Percentiles rank a stretch among this genome's conserved stretches.
Conservation (phyloP, 1,140 invertebrate species). For the Eueides isabella region DNA sequence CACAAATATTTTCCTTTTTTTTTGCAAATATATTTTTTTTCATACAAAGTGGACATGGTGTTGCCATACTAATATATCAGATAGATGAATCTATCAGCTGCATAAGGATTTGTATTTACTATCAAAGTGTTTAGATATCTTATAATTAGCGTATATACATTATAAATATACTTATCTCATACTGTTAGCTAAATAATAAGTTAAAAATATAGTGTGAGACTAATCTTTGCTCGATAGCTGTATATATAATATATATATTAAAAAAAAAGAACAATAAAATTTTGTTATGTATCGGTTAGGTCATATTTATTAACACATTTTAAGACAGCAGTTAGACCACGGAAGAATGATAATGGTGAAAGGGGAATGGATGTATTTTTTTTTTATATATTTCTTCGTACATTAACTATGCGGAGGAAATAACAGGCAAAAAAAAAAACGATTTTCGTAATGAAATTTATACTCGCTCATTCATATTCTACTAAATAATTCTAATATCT, state of each 20-base stretch:
- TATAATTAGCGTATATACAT: constrained; percentile 66
- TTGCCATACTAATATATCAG: constrained; percentile 17
- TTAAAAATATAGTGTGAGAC: constrained; percentile 54
- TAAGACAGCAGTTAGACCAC: not conserved
- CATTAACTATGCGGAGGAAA: not conserved
- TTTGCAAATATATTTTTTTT: not conserved
- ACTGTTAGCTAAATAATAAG: constrained; percentile 69
- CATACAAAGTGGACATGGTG: not conserved
- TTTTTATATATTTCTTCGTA: not conserved
- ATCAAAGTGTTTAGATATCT: constrained; percentile 67
- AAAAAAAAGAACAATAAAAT: constrained; percentile 37
- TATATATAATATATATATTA: too few species aligned
- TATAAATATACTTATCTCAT: constrained; percentile 72
- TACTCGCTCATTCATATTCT: too few species aligned
- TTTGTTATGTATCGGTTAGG: constrained; percentile 17
- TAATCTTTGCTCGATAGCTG: constrained; percentile 56
- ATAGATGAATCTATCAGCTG: constrained; percentile 33
- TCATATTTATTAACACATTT: constrained; percentile 9
- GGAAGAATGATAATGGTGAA: not conserved
- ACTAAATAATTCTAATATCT: not conserved
- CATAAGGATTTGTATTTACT: constrained; percentile 53
- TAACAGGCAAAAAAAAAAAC: not conserved
- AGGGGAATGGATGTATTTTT: not conserved
- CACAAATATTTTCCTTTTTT: not conserved
- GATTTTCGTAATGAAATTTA: not conserved